These are phyloP conservation scores for Chrysoperla carnea DNA, from an alignment of 1,140 invertebrate species.

Conservation along the genomic window DNA sequence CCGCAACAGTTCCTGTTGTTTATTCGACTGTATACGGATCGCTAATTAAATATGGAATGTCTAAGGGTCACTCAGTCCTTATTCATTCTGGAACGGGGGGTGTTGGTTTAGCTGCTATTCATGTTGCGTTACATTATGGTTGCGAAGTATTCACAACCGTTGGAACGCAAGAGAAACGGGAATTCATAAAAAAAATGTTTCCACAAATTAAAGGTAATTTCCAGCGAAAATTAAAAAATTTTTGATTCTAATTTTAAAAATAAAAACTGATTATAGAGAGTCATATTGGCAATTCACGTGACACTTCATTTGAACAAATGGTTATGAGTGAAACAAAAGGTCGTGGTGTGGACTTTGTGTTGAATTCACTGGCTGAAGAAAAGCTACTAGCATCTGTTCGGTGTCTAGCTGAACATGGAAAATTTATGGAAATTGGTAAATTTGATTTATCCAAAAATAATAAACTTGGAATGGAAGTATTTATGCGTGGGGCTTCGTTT, in stretches of 20 bases:
- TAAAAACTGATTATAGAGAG: slow-evolving; percentile 32
- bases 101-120: slow-evolving; percentile 50
- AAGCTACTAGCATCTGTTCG: slow-evolving; percentile 38
- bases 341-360: slow-evolving; percentile 43
- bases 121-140: slow-evolving; percentile 30
- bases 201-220: slow-evolving; percentile 24
- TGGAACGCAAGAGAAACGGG: slow-evolving; percentile 25
- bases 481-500: slow-evolving; percentile 43
- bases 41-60: slow-evolving; percentile 29
- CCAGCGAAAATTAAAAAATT: too few species aligned
- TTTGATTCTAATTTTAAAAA: not conserved
- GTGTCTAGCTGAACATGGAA: slow-evolving; percentile 36
- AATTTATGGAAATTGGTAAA: slow-evolving; percentile 54
- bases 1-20: slow-evolving; percentile 39
- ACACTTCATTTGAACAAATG: slow-evolving; percentile 48
- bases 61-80: slow-evolving; percentile 36
- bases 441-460: slow-evolving; percentile 43
- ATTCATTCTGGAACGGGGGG: slow-evolving; percentile 52
- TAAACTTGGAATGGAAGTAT: slow-evolving; percentile 30
- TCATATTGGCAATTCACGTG: slow-evolving; percentile 53
- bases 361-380: slow-evolving; percentile 61
- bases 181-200: slow-evolving; percentile 17
- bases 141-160: slow-evolving; percentile 29
- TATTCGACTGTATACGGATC: slow-evolving; percentile 41
- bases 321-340: slow-evolving; percentile 36